These are phyloP conservation scores for Strongylocentrotus purpuratus DNA, from an alignment of 35 echinoderm and acorn worm species.

Conservation along the genomic window DNA sequence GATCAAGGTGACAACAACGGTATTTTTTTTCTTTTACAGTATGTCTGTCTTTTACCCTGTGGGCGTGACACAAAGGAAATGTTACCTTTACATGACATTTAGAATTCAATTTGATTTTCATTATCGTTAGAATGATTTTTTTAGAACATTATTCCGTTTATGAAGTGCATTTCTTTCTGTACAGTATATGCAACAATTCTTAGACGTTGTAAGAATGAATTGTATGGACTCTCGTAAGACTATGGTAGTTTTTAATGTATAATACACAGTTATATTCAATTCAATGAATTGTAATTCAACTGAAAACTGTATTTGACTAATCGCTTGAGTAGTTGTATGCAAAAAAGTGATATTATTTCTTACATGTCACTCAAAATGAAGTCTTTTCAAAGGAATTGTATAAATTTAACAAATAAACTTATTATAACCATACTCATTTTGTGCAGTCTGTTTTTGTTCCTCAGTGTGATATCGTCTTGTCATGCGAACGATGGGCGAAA, in stretches of 20 bases:
- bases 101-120: too few species aligned
- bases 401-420: not conserved
- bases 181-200: too few species aligned
- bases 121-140: too few species aligned
- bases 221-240: too few species aligned
- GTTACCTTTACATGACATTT: too few species aligned
- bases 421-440: not conserved
- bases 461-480: not conserved
- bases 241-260: not conserved
- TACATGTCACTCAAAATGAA: not conserved
- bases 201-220: too few species aligned
- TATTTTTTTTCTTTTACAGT: not conserved
- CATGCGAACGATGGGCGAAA: too few species aligned
- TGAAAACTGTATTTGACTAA: not conserved
- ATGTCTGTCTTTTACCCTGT: too few species aligned
- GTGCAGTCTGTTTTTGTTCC: not conserved
- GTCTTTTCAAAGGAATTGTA: not conserved
- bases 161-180: too few species aligned
- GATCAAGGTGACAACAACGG: not conserved
- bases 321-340: not conserved
- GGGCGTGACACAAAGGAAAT: too few species aligned
- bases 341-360: not conserved
- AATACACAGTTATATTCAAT: not conserved
- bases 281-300: not conserved
- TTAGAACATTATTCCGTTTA: too few species aligned